Percentiles rank a stretch among this genome's conserved stretches.
Conservation (phyloP, 2,113 vertebrate species). For the Colius striatus region DNA sequence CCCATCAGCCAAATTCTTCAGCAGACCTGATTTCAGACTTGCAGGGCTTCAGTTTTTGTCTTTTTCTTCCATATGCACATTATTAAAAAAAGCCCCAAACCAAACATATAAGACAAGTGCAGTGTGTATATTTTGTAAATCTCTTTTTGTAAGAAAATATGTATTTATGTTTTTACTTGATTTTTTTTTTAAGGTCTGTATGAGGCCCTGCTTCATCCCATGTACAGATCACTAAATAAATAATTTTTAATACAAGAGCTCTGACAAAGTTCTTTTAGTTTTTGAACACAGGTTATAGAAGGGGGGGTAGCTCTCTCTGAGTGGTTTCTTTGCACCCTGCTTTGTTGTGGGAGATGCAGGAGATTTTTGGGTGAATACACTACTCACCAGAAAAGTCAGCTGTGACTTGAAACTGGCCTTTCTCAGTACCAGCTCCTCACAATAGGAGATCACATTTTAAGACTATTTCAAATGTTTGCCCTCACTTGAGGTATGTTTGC, state of each 20-base stretch:
- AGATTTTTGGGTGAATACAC: background rate
- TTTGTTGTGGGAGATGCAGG: background rate
- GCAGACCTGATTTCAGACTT: conserved; percentile 36
- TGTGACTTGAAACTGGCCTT: background rate
- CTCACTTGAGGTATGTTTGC: background rate
- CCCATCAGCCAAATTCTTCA: conserved; percentile 44
- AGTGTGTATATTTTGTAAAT: conserved; percentile 91
- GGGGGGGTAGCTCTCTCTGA: background rate
- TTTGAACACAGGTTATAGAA: background rate
- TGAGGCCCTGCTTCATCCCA: conserved; percentile 81
- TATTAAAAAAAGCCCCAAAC: conserved; percentile 38
- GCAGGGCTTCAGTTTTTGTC: conserved; percentile 60
- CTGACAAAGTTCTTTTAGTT: background rate
- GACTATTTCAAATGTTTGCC: background rate
- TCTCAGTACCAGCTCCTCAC: background rate
- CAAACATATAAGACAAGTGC: conserved; percentile 74
- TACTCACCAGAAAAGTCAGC: background rate
- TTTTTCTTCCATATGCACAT: conserved; percentile 73
- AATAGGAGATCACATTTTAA: background rate
- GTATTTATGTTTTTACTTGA: conserved; percentile 92
- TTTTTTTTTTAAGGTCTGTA: conserved; percentile 78
- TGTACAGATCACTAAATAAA: conserved; percentile 93
- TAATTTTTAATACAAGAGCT: conserved; percentile 76
- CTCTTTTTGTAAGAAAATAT: conserved; percentile 87
- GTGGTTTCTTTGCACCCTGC: background rate